phyloP scores from a whole-genome alignment of 2,888 invertebrate genomes.

The Dione juno region DNA sequence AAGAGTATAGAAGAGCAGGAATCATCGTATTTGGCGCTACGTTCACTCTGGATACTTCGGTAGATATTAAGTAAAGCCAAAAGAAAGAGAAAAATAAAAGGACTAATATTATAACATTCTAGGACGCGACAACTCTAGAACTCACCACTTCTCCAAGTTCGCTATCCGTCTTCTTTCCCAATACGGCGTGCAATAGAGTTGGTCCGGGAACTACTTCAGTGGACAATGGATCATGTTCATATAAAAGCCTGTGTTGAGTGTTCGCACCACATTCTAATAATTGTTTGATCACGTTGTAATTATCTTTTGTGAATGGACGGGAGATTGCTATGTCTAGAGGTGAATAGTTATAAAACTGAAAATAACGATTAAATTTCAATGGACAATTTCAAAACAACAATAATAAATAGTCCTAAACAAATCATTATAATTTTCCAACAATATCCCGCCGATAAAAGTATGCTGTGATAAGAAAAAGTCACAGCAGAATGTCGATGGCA shows the following conservation, averaged over 20 bases:
- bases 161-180: conserved; percentile 56
- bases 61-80: too few species aligned
- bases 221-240: conserved; percentile 31
- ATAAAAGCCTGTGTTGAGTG: conserved; percentile 54
- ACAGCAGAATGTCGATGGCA: too few species aligned
- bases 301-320: conserved; percentile 56
- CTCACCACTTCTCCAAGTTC: conserved; percentile 60
- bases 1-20: too few species aligned
- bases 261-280: conserved; percentile 65
- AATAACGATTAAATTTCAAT: conserved; percentile 27
- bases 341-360: conserved; percentile 60
- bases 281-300: conserved; percentile 57
- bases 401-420: neutral
- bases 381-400: neutral
- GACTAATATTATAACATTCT: too few species aligned
- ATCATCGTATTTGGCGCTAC: too few species aligned
- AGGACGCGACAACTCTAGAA: neutral
- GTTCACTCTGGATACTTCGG: too few species aligned
- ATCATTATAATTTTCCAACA: neutral
- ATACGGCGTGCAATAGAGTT: conserved; percentile 64
- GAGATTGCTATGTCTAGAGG: conserved; percentile 66
- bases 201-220: conserved; percentile 56
- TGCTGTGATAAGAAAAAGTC: too few species aligned
- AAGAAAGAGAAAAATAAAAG: too few species aligned
- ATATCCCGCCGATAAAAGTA: too few species aligned